phyloP scores from a whole-genome alignment of 2,888 invertebrate species.

The Apomyelois bistriatella region DNA sequence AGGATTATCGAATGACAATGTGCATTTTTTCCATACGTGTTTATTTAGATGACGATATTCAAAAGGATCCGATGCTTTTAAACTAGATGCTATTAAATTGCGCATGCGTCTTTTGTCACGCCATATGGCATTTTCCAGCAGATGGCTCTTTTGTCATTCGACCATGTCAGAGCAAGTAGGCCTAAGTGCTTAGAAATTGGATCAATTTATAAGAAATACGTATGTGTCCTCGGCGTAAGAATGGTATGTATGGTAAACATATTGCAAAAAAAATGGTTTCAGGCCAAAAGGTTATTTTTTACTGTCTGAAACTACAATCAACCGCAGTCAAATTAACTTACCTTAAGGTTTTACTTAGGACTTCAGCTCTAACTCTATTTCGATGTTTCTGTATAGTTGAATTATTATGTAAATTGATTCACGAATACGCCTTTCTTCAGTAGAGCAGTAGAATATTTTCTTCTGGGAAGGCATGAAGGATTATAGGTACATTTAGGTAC shows the following conservation, averaged over 20 bases:
- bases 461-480: no score
- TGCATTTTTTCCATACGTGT: conserved; percentile 60
- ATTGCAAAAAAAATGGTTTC: no score
- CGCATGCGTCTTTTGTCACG: conserved; percentile 70
- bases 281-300: no score
- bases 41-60: conserved; percentile 54
- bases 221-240: background rate
- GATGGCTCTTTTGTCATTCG: conserved; percentile 64
- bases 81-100: conserved; percentile 77
- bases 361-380: conserved; percentile 10
- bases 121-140: conserved; percentile 75
- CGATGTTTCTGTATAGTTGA: conserved; percentile 5
- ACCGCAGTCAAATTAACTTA: no score
- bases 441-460: no score
- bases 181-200: conserved; percentile 29
- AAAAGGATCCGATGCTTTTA: conserved; percentile 61
- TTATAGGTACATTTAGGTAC: no score
- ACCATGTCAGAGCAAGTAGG: conserved; percentile 48
- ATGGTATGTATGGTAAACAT: background rate
- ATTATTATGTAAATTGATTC: conserved; percentile 5
- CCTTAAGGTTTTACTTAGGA: background rate
- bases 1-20: conserved; percentile 79
- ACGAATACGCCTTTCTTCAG: background rate
- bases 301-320: no score
- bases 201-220: conserved; percentile 25